These are phyloP conservation scores for Neodiprion fabricii DNA, from an alignment of 1,140 invertebrate genomes.

Conservation along the genomic window DNA sequence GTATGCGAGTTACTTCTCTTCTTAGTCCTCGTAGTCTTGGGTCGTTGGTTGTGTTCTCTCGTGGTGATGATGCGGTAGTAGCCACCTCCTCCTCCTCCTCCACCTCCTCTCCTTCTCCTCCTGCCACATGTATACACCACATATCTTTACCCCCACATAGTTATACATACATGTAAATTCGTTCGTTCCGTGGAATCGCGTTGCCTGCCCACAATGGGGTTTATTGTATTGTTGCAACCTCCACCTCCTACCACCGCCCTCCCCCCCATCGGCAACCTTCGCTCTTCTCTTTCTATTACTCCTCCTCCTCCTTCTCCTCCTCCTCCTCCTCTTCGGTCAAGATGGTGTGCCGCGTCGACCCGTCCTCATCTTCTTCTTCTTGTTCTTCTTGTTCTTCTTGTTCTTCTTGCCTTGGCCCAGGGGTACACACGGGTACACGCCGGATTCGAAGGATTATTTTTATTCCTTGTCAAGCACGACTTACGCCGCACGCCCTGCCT, in stretches of 20 bases:
- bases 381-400: not conserved
- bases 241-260: constrained; percentile 30
- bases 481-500: not conserved
- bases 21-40: constrained; percentile 19
- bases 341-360: constrained; percentile 21
- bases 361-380: not conserved
- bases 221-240: constrained; percentile 37
- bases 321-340: constrained; percentile 18
- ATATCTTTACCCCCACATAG: constrained; percentile 12
- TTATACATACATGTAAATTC: constrained; percentile 16
- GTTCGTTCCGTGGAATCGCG: not conserved
- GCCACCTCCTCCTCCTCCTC: not conserved
- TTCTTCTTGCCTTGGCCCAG: not conserved
- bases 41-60: constrained; percentile 1
- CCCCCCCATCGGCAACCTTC: constrained; percentile 40
- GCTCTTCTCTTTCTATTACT: constrained; percentile 31
- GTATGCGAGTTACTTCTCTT: constrained; percentile 8
- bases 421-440: not conserved
- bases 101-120: not conserved
- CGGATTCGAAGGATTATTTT: constrained; percentile 17
- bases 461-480: not conserved
- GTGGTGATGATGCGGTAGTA: not conserved
- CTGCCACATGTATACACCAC: not conserved
- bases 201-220: constrained; percentile 37
- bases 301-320: constrained; percentile 30